These are phyloP conservation scores for Catharus minimus DNA, from an alignment of 2,113 vertebrate genomes.

Conservation along the genomic window DNA sequence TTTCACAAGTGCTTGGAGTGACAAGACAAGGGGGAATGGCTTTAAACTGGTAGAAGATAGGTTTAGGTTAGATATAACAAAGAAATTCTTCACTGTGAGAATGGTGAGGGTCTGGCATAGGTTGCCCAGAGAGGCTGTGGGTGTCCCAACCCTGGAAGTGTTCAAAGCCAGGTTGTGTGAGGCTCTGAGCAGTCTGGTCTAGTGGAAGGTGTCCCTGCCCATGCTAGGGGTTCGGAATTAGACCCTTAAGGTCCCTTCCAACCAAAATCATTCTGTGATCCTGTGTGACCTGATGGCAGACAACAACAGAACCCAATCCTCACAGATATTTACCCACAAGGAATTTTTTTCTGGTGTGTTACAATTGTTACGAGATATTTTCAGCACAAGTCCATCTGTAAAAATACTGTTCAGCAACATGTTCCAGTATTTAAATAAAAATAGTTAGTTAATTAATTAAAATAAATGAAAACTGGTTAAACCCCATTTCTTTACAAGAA, in stretches of 20 bases:
- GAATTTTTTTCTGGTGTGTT: background rate
- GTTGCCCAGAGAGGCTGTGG: background rate
- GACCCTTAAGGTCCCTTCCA: background rate
- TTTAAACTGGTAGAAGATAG: background rate
- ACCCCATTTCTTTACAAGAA: background rate
- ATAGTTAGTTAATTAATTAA: background rate
- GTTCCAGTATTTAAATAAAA: background rate
- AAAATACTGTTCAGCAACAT: background rate
- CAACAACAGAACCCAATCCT: background rate
- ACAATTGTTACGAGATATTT: background rate
- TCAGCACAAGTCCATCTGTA: background rate
- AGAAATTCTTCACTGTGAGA: background rate
- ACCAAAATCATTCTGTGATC: background rate
- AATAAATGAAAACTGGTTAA: background rate
- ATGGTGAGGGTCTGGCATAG: background rate
- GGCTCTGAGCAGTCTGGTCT: background rate
- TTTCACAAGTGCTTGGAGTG: background rate
- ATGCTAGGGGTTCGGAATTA: background rate
- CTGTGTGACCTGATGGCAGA: background rate
- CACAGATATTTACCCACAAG: background rate
- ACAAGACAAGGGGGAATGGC: background rate
- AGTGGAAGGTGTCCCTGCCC: background rate
- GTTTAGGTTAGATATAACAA: background rate
- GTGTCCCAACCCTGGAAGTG: background rate
- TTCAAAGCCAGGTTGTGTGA: background rate